Base-by-base conservation (phyloP, 2,888 invertebrate genomes). In the Thyatira batis region DNA sequence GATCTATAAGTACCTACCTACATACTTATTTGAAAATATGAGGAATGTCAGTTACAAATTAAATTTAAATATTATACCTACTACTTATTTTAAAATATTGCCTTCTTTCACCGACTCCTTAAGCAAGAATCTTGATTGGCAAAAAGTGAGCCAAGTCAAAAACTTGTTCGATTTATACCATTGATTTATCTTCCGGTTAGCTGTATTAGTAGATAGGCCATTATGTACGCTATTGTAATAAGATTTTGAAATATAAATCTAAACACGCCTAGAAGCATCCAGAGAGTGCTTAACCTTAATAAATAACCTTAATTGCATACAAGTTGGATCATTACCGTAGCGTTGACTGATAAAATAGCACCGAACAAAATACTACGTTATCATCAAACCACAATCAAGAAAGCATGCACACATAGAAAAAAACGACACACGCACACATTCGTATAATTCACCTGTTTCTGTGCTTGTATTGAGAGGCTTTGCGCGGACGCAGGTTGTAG, bases 391-490 rank as follows among this genome's bases (percentile, higher is more conserved):
- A 78, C 77, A 86, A 84, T 85, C 84, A 82, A 82, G 83, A 83
- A 80, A 81, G 78, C 72, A 78, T 78, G 71, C 84, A 84, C 84
- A 83, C 87, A 68, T 51, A 58, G 55, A 65, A 57, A 71, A 76
- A 71, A 66, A 65, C 63, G 66, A 73, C 69, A 65, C 69, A 84
- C 85, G 69, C 90, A 86, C 82, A 89, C 88, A 80, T 50, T 58
- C 58, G 68, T 69, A 81, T 67, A 73, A 89, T 90, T 88, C 91
- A 92, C 91, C 91, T 92, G 91, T 88, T 84, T 77, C 78, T 76
- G 79, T 84, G 77, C 80, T 81, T 82, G 83, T 85, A 82, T 83
- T 75, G 72, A 82, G 80, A 89, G 88, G 87, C 87, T 89, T 82
- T 84, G 88, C 85, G 76, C 83, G 54, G 69, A 73, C 89, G 89